phyloP scores from a whole-genome alignment of 2,888 invertebrate species.

The Punctoribates punctum region DNA sequence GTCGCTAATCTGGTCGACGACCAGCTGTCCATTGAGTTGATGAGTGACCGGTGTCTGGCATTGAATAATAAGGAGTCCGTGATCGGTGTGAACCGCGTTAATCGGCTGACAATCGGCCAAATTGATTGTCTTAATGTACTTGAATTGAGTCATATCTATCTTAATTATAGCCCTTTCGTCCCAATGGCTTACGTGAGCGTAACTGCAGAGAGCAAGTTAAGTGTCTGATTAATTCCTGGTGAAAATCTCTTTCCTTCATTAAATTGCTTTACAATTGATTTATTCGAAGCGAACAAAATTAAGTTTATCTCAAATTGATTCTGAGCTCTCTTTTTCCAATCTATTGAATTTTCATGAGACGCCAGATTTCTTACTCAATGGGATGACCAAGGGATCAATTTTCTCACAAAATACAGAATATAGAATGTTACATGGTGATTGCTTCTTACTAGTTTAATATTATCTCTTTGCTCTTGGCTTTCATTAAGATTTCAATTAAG shows the following conservation, averaged over 20 bases:
- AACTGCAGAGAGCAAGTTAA: background rate
- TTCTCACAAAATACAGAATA: too few relatives aligned
- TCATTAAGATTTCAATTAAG: too few relatives aligned
- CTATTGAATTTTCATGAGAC: too few relatives aligned
- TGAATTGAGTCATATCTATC: slow-evolving; percentile 66
- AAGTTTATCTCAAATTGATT: too few relatives aligned
- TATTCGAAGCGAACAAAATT: background rate
- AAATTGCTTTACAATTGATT: background rate
- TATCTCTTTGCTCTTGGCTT: too few relatives aligned
- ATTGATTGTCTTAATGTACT: slow-evolving; percentile 68
- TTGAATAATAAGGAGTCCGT: slow-evolving; percentile 67
- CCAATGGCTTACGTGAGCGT: slow-evolving; percentile 66
- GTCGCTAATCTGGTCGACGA: slow-evolving; percentile 69
- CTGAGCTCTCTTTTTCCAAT: too few relatives aligned
- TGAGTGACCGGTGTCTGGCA: slow-evolving; percentile 66
- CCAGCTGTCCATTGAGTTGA: slow-evolving; percentile 63
- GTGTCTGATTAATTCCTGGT: too few relatives aligned
- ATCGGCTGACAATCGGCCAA: slow-evolving; percentile 69
- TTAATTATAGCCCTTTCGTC: slow-evolving; percentile 69
- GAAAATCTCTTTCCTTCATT: background rate
- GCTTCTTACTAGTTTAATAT: too few relatives aligned
- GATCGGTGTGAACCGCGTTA: slow-evolving; percentile 65
- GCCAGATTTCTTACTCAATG: too few relatives aligned
- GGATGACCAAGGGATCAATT: too few relatives aligned
- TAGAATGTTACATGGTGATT: too few relatives aligned